Percentiles rank a stretch among this genome's conserved stretches.
Evolutionary conservation across 2,888 invertebrate genomes (phyloP).

Genomic region (Sphaerophoria taeniata): DNA sequence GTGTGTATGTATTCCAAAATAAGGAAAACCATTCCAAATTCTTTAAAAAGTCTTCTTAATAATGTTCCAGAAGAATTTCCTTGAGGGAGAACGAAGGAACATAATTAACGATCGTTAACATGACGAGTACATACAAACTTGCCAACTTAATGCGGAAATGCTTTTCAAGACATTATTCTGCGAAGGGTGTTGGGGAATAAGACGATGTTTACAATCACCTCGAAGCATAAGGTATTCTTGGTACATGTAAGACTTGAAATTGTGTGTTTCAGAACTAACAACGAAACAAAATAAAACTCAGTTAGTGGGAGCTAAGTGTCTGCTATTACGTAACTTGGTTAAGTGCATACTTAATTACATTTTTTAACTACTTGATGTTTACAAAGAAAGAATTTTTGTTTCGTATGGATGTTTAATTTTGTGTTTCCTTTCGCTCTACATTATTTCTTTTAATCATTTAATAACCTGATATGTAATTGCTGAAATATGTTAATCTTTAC

Average conservation of each 20-base stretch:
- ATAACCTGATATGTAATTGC: too few species aligned
- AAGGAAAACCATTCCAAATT: too few species aligned
- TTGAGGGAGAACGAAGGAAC: slow-evolving; percentile 7
- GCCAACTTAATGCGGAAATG: slow-evolving; percentile 13
- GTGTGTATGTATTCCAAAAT: background rate
- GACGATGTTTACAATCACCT: background rate
- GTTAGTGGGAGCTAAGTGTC: slow-evolving; percentile 43
- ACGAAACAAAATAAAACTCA: slow-evolving; percentile 35
- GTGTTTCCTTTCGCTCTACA: too few species aligned
- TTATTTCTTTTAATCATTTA: too few species aligned
- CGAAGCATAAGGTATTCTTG: too few species aligned
- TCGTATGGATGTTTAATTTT: background rate
- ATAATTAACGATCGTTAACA: background rate
- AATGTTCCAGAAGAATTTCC: slow-evolving; percentile 14
- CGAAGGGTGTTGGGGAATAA: slow-evolving; percentile 15
- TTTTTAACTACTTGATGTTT: slow-evolving; percentile 11
- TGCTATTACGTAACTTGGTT: slow-evolving; percentile 41
- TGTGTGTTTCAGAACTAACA: background rate
- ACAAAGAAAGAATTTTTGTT: background rate
- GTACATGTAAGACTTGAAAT: too few species aligned
- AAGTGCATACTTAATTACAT: slow-evolving; percentile 27
- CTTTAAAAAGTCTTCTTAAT: too few species aligned
- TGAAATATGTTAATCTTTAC: too few species aligned
- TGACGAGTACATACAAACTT: background rate
- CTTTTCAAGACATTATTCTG: slow-evolving; percentile 23